These are phyloP conservation scores for Cervus canadensis DNA, from an alignment of 2,113 vertebrate genomes.

Conservation along the genomic window DNA sequence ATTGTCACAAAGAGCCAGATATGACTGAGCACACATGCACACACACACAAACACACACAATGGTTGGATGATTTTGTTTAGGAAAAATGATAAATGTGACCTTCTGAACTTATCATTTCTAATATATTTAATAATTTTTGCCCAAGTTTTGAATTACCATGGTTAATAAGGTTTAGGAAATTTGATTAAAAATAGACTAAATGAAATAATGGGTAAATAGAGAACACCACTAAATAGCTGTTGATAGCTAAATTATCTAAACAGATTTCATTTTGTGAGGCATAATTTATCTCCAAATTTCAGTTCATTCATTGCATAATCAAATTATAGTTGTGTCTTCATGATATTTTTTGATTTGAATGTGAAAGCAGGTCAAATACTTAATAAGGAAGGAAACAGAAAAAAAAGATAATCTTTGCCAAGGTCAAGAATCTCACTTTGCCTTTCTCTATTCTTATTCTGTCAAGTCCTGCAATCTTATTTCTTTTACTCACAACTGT, in stretches of 20 bases:
- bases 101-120: background rate
- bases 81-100: background rate
- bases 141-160: background rate
- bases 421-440: background rate
- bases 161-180: background rate
- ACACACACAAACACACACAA: background rate
- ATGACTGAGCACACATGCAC: background rate
- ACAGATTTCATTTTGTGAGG: background rate
- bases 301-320: background rate
- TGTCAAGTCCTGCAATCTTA: background rate
- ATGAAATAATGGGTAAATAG: background rate
- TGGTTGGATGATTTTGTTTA: background rate
- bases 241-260: background rate
- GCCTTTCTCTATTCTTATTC: background rate
- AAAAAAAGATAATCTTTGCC: background rate
- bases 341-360: background rate
- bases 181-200: background rate
- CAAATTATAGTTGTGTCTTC: background rate
- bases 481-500: background rate
- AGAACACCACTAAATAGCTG: background rate
- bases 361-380: background rate
- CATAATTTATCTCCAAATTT: slow-evolving; percentile 18
- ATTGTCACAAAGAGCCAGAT: background rate
- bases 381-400: background rate
- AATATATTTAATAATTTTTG: background rate